Base-by-base conservation (phyloP, 1,140 invertebrate species). In the Pentalonia nigronervosa region DNA sequence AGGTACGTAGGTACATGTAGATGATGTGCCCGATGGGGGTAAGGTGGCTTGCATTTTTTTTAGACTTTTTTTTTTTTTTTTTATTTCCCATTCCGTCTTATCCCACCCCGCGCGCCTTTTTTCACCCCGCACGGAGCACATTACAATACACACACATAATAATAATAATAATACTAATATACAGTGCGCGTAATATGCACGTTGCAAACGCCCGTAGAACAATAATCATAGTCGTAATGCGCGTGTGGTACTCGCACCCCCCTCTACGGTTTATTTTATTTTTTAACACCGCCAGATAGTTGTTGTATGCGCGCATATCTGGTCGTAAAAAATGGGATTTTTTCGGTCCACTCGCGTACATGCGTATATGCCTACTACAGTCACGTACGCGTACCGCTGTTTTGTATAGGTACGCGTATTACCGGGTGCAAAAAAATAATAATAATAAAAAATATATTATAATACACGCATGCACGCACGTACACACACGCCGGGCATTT, bases 311-410 rank as follows among this genome's bases (percentile, higher is more conserved):
- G 21, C 20, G 50, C 50, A 50, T 20, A 48, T 88, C 45, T 21
- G 90, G 90, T 81, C 90, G 67, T 91, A 76, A 81, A 90, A 90
- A 90, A 90, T 45, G 89, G 30, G 36, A 83, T 91, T 91, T 83
- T 91, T 91, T 91, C 67, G 60, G 90, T 91, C 90, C 90, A 91
- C 90, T 91, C 90, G 90, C 90, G 90, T n/a, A n/a, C n/a, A 34
- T 14, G 23, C 47, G 25, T n/a, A 88, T 17, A 41, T 88, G 53
- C 20, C 34, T 21, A 23, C 9, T 53, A 88, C 53, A 83, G 91
- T 92, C 91, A 92, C 91, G 91, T 92, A 92, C 88, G 48, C 14
- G 67, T 36, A 50, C 47, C 34, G 25, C n/a, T 60, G 23, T 30
- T 76, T 14, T 76, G 23, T 21, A n/a, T 53, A 21, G 50, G 50